A percentile compares a stretch with the other conserved stretches of the same genome.
Evolutionary conservation across 1,140 invertebrate species (phyloP).

Genomic region (Heliconius hermathena): DNA sequence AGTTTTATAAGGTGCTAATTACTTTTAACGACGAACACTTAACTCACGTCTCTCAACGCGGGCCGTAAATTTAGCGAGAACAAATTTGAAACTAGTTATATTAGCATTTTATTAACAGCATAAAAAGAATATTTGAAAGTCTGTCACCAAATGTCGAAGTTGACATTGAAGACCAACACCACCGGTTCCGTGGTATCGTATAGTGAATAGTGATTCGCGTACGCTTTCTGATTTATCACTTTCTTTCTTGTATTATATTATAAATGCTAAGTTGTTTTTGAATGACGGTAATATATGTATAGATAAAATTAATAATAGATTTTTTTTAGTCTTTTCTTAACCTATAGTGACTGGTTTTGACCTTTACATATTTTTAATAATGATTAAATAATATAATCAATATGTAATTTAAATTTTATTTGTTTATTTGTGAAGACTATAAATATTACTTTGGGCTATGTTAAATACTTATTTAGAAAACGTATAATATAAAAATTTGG

Average conservation of each 20-base stretch:
- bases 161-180: conserved; percentile 36
- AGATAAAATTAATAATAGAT: neutral
- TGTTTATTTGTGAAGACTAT: neutral
- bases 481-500: too few relatives aligned
- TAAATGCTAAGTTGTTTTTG: conserved; percentile 32
- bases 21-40: conserved; percentile 58
- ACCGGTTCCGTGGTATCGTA: conserved; percentile 43
- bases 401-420: neutral
- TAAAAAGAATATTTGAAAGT: conserved; percentile 64
- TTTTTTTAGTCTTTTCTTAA: neutral
- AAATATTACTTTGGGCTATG: too few relatives aligned
- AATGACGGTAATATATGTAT: conserved; percentile 24
- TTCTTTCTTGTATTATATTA: conserved; percentile 21
- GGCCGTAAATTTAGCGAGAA: conserved; percentile 65
- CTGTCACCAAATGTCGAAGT: conserved; percentile 38
- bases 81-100: conserved; percentile 63
- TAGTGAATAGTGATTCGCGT: conserved; percentile 19
- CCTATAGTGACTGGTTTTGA: neutral
- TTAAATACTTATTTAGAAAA: too few relatives aligned
- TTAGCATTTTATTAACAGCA: conserved; percentile 71
- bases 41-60: conserved; percentile 48
- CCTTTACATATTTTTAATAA: conserved; percentile 6
- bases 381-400: conserved; percentile 6
- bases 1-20: conserved; percentile 67
- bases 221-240: conserved; percentile 51